Base-by-base conservation (phyloP, 2,888 invertebrate genomes). In the Ichneumoninae sp. region DNA sequence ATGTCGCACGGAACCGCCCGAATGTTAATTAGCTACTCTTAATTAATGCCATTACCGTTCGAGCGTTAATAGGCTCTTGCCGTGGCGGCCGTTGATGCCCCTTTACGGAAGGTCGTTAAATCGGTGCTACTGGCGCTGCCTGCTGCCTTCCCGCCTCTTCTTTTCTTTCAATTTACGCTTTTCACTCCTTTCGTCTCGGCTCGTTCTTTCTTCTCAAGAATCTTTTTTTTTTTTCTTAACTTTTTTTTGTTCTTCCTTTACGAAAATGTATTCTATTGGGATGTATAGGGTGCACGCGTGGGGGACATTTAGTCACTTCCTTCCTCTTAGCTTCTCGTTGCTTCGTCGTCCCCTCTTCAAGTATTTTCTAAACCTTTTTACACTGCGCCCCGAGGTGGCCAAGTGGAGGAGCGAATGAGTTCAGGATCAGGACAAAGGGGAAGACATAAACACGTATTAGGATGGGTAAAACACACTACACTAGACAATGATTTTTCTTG, bases 11-110 rank as follows among this genome's bases (percentile, higher is more conserved):
- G 81, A 70, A 81, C 86, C 78, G 76, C 83, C 83, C 88, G 89
- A 89, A 89, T 90, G 90, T 89, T 92, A 91, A 92, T 92, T 91
- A 91, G 91, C 88, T 91, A 90, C 91, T 92, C 33, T 63, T 92
- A 92, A 92, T 93, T 92, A 92, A 93, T 92, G 90, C 90, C 89
- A 90, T 90, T 91, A 89, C 85, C 88, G 79, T 85, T 78, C 83
- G 68, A 83, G 86, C 87, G 85, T 83, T 85, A 85, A 85, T 70
- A 71, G 82, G 71, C 52, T 52, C 40, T 40, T 50, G 40, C 36
- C 26, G 26, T 19, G 36, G 16, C 66, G 36, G 50, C 52, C 40
- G 66, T 52, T 66, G 52, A 76, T 66, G 76, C 36, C 36, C 76
- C 54, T 22, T 65, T 70, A 22, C 50, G n/a, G 36, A 52, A 79